These are phyloP conservation scores for Dinoponera quadriceps DNA, from an alignment of 1,140 invertebrate genomes.

Conservation along the genomic window DNA sequence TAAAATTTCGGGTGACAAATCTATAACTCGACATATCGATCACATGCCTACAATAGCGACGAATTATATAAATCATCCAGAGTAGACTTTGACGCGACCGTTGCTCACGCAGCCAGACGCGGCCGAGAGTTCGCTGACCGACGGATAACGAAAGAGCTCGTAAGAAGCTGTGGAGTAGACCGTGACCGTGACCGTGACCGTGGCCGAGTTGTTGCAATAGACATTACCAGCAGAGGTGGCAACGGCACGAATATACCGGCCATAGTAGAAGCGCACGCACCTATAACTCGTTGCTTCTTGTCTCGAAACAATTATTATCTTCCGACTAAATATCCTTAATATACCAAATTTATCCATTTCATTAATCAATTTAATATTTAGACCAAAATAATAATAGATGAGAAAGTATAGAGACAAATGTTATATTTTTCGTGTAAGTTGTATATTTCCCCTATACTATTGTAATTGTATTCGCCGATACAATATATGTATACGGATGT, in stretches of 20 bases:
- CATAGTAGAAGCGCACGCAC: background rate
- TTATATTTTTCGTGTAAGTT: no score
- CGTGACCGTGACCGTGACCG: conserved; percentile 79
- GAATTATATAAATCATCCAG: conserved; percentile 17
- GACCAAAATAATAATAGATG: no score
- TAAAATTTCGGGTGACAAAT: no score
- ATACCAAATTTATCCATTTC: no score
- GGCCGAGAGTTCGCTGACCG: conserved; percentile 70
- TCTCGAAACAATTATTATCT: no score
- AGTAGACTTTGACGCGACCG: conserved; percentile 46
- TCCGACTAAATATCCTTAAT: no score
- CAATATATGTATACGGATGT: conserved; percentile 29
- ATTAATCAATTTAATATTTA: no score
- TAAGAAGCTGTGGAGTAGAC: conserved; percentile 70
- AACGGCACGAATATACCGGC: background rate
- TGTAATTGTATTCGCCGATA: conserved; percentile 23
- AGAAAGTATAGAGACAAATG: no score
- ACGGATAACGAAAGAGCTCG: conserved; percentile 58
- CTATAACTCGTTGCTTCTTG: no score
- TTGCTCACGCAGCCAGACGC: conserved; percentile 35
- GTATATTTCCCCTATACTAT: conserved; percentile 35
- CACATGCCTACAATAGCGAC: background rate
- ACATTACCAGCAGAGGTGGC: background rate
- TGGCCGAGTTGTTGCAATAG: conserved; percentile 77
- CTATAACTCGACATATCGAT: no score